Percentiles rank a stretch among this genome's conserved stretches.
These are phyloP conservation scores for Calyptommatus sinebrachiatus DNA, from an alignment of 2,113 vertebrate genomes.

Conservation along the genomic window DNA sequence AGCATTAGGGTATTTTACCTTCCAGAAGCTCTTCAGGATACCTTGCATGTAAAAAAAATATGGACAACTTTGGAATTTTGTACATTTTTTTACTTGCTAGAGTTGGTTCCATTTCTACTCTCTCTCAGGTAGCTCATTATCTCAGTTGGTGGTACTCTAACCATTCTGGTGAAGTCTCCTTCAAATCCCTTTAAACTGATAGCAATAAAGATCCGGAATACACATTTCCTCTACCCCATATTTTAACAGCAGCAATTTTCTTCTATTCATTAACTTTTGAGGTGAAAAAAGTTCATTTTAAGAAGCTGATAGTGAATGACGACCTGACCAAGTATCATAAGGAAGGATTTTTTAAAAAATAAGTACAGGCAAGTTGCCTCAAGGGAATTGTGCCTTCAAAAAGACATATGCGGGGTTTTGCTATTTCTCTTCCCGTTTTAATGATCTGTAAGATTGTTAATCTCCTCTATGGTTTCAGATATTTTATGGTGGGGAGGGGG, in stretches of 20 bases:
- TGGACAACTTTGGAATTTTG: no score
- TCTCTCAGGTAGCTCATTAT: no score
- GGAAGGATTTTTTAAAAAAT: neutral
- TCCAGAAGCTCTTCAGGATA: no score
- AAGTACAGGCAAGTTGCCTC: neutral
- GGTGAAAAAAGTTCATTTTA: neutral
- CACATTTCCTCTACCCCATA: neutral
- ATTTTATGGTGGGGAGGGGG: neutral
- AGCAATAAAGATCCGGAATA: neutral
- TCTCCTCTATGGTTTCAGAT: neutral
- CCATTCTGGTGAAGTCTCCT: no score
- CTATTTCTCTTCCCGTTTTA: neutral
- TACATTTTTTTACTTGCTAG: no score
- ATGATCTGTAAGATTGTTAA: neutral
- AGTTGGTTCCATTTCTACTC: no score
- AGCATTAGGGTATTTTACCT: no score
- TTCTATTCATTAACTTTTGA: neutral
- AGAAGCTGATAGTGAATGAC: conserved; percentile 14
- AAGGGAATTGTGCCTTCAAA: conserved; percentile 7
- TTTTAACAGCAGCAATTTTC: neutral
- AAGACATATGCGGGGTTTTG: conserved; percentile 6
- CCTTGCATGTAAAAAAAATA: no score
- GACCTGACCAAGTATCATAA: conserved; percentile 3
- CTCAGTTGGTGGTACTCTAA: neutral
- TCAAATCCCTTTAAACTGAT: neutral